These are phyloP conservation scores for Gymnoscelis rufifasciata DNA, from an alignment of 2,888 invertebrate genomes.

Conservation along the genomic window DNA sequence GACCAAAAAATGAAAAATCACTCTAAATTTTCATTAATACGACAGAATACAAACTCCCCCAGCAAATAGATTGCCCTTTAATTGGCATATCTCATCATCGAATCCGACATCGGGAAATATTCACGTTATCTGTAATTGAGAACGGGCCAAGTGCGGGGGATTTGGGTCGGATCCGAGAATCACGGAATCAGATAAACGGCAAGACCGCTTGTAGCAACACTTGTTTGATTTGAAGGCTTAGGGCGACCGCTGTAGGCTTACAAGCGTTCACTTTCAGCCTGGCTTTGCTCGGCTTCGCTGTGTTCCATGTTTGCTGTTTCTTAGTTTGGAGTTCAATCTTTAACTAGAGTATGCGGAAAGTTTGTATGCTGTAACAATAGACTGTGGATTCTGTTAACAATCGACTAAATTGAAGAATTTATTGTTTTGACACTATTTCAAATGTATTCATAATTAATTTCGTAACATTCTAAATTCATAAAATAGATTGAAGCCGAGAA, in stretches of 20 bases:
- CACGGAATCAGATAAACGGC: constrained; percentile 45
- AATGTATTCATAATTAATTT: too few species aligned
- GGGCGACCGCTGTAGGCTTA: constrained; percentile 37
- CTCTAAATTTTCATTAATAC: too few species aligned
- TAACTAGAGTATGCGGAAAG: background rate
- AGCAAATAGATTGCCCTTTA: constrained; percentile 13
- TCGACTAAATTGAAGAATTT: too few species aligned
- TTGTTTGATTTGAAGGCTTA: constrained; percentile 58
- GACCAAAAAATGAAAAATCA: too few species aligned
- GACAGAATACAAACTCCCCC: background rate
- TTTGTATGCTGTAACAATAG: background rate
- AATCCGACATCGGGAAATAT: constrained; percentile 35
- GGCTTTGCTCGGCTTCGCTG: constrained; percentile 6
- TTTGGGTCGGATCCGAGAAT: constrained; percentile 36
- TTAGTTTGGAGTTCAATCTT: constrained; percentile 3
- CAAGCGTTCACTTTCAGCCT: constrained; percentile 43
- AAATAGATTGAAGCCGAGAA: too few species aligned
- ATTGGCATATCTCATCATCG: constrained; percentile 36
- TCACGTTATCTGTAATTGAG: constrained; percentile 47
- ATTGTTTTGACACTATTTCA: too few species aligned
- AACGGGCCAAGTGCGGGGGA: constrained; percentile 36
- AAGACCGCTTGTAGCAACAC: constrained; percentile 44
- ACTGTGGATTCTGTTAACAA: too few species aligned
- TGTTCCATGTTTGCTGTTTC: constrained; percentile 13
- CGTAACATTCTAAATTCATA: too few species aligned